These are phyloP conservation scores for Halcyon leucocephala DNA, from an alignment of 2,797 vertebrate genomes.

Conservation along the genomic window DNA sequence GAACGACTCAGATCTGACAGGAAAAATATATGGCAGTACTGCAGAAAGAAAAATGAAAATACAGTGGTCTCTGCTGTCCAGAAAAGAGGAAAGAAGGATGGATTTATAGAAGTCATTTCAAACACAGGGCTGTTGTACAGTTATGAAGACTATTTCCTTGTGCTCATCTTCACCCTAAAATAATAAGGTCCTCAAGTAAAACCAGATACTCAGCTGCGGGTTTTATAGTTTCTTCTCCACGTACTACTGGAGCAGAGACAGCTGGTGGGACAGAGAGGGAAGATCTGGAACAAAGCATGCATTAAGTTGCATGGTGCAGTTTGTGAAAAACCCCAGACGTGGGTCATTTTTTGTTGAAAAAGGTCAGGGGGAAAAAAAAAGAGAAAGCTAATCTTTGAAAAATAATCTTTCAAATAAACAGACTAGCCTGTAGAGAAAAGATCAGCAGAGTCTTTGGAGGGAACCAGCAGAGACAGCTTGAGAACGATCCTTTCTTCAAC, in stretches of 20 bases:
- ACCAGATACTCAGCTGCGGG: not conserved
- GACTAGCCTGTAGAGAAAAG: not conserved
- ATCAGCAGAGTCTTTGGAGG: not conserved
- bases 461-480: not conserved
- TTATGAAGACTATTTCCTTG: not conserved
- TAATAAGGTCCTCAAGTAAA: not conserved
- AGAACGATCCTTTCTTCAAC: not conserved
- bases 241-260: not conserved
- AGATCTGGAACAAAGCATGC: not conserved
- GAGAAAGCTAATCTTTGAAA: not conserved
- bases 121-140: not conserved
- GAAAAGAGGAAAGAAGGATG: not conserved
- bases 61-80: not conserved
- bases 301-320: rapidly evolving
- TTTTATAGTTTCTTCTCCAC: not conserved
- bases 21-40: not conserved
- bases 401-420: slow-evolving; percentile 10
- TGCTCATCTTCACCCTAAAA: not conserved
- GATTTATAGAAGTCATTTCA: not conserved
- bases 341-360: not conserved
- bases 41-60: not conserved
- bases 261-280: not conserved
- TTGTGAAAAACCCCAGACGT: not conserved
- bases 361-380: rapidly evolving
- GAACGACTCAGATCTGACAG: not conserved